These are phyloP conservation scores for Helicoverpa assulta DNA, from an alignment of 2,888 invertebrate genomes.

Conservation along the genomic window DNA sequence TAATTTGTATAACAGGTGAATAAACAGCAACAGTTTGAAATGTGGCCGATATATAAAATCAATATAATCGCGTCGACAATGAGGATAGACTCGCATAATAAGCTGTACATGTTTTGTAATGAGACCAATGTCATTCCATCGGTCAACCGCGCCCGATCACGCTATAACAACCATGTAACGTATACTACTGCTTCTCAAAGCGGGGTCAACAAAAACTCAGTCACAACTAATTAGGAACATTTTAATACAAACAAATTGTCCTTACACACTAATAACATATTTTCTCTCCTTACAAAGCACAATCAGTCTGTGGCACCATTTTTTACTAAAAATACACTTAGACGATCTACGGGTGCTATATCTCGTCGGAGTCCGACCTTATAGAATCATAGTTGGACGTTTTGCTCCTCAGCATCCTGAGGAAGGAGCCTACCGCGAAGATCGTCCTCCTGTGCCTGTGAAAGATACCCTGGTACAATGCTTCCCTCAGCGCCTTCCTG, in stretches of 20 bases:
- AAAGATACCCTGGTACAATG: slow-evolving; percentile 94
- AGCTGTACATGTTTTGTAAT: slow-evolving; percentile 41
- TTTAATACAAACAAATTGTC: slow-evolving; percentile 81
- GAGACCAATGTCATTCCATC: slow-evolving; percentile 60
- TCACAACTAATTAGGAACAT: slow-evolving; percentile 86
- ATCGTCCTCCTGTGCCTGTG: slow-evolving; percentile 94
- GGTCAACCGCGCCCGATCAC: slow-evolving; percentile 55
- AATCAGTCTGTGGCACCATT: slow-evolving; percentile 85
- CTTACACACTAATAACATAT: slow-evolving; percentile 77
- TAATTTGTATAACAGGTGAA: slow-evolving; percentile 7
- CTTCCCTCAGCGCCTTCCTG: slow-evolving; percentile 93
- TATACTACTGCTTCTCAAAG: slow-evolving; percentile 68
- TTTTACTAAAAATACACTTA: slow-evolving; percentile 76
- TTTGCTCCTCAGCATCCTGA: slow-evolving; percentile 93
- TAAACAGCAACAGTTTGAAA: slow-evolving; percentile 11
- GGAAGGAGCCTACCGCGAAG: slow-evolving; percentile 93
- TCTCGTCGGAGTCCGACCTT: slow-evolving; percentile 90
- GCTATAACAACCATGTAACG: slow-evolving; percentile 68
- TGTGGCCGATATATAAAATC: slow-evolving; percentile 33
- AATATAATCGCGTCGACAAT: slow-evolving; percentile 26
- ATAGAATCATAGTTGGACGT: slow-evolving; percentile 94
- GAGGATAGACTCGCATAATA: slow-evolving; percentile 28
- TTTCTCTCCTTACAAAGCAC: slow-evolving; percentile 81
- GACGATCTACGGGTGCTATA: slow-evolving; percentile 81
- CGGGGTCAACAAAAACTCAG: slow-evolving; percentile 73